Percentiles rank a stretch among this genome's conserved stretches.
Evolutionary conservation across 1,140 invertebrate genomes (phyloP).

Genomic region (Anastrepha obliqua): DNA sequence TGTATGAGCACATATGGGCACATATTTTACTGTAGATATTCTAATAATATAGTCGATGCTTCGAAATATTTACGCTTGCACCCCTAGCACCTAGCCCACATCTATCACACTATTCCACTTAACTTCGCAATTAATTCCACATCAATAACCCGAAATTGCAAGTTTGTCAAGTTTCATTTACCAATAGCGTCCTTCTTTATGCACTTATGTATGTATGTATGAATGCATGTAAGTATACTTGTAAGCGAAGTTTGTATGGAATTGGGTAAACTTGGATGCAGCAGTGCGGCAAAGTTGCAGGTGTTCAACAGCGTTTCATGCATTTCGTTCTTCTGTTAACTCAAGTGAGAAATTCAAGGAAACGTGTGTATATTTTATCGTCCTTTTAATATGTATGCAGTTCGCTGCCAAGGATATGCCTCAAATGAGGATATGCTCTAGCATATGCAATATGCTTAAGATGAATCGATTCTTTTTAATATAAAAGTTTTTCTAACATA

Average conservation of each 20-base stretch:
- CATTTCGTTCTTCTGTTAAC: not conserved
- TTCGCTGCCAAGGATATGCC: not conserved
- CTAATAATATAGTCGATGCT: too few species aligned
- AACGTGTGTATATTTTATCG: not conserved
- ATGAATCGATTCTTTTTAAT: too few species aligned
- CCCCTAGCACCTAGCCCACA: not conserved
- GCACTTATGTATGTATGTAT: too few species aligned
- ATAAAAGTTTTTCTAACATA: too few species aligned
- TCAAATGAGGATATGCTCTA: too few species aligned
- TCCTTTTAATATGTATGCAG: too few species aligned
- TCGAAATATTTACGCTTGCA: too few species aligned
- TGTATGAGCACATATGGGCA: too few species aligned
- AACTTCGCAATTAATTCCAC: not conserved
- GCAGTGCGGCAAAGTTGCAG: not conserved
- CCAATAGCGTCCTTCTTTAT: not conserved
- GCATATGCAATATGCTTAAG: too few species aligned
- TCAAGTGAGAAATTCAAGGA: not conserved
- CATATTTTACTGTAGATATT: too few species aligned
- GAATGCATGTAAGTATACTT: too few species aligned
- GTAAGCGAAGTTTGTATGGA: not conserved
- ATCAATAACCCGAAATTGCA: not conserved
- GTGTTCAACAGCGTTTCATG: not conserved
- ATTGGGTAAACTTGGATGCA: not conserved
- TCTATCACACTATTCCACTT: not conserved
- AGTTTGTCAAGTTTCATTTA: conserved; percentile 9